Evolutionary conservation across 2,113 vertebrate species (phyloP).

Genomic region (Gnathonemus echidnorhynchus): DNA sequence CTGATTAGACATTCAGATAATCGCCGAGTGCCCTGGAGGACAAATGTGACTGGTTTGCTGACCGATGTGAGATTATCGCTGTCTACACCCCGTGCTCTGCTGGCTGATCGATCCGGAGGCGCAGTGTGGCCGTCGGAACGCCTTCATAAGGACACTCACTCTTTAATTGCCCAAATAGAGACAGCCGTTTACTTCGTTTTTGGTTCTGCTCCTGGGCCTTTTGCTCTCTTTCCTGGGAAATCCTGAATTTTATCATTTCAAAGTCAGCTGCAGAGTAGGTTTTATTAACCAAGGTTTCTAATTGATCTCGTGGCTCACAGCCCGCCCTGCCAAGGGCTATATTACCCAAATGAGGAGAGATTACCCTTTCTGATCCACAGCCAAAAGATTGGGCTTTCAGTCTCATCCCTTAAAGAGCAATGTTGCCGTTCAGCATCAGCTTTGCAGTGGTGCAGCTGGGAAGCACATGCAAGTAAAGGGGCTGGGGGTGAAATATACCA

Average conservation of each 20-base stretch:
- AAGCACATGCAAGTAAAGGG: neutral
- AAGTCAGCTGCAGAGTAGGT: neutral
- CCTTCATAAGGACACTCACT: neutral
- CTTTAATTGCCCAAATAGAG: neutral
- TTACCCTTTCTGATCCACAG: neutral
- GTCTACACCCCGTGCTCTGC: neutral
- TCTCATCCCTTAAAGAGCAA: neutral
- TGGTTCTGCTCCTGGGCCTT: neutral
- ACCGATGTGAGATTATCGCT: neutral
- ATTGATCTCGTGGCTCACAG: neutral
- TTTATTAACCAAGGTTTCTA: neutral
- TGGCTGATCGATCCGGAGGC: neutral
- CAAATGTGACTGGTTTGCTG: neutral
- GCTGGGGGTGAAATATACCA: neutral
- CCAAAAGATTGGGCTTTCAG: neutral
- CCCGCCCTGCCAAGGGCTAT: neutral
- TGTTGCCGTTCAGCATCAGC: neutral
- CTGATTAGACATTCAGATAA: constrained; percentile 12
- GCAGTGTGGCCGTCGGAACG: no score
- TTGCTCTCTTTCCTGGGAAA: neutral
- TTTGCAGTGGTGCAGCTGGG: neutral
- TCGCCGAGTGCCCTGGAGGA: neutral
- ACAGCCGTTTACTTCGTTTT: neutral
- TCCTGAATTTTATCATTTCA: neutral
- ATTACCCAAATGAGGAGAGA: constrained; percentile 5